phyloP scores from a whole-genome alignment of 2,797 vertebrate genomes.

The Sebastes cheni region DNA sequence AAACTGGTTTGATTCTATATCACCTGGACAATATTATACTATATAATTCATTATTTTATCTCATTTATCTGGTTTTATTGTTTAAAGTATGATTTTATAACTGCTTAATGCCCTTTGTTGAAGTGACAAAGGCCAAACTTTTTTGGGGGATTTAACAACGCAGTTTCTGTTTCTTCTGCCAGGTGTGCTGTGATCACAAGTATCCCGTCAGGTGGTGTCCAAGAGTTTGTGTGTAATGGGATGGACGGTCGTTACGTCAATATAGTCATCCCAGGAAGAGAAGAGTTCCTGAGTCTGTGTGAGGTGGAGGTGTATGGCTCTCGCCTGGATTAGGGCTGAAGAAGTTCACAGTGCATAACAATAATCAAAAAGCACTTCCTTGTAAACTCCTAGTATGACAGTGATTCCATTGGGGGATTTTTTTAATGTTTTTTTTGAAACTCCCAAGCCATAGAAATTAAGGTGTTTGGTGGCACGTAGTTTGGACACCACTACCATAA shows the following conservation, averaged over 20 bases:
- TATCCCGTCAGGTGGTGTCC: neutral
- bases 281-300: constrained; percentile 27
- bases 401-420: neutral
- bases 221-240: constrained; percentile 30
- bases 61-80: neutral
- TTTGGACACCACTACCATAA: too few species aligned
- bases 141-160: neutral
- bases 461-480: too few species aligned
- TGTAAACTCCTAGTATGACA: neutral
- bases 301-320: constrained; percentile 55
- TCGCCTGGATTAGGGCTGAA: constrained; percentile 17
- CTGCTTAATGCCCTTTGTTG: neutral
- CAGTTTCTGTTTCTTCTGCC: neutral
- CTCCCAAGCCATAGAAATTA: too few species aligned
- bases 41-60: neutral
- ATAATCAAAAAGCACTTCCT: neutral
- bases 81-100: neutral
- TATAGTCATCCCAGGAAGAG: constrained; percentile 30
- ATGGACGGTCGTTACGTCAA: constrained; percentile 53
- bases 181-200: constrained; percentile 37
- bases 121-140: neutral
- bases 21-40: neutral
- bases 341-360: neutral
- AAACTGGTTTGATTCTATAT: neutral
- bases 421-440: neutral